phyloP scores from a whole-genome alignment of 92 coral and sea anemone species.

The Blastomussa wellsi region DNA sequence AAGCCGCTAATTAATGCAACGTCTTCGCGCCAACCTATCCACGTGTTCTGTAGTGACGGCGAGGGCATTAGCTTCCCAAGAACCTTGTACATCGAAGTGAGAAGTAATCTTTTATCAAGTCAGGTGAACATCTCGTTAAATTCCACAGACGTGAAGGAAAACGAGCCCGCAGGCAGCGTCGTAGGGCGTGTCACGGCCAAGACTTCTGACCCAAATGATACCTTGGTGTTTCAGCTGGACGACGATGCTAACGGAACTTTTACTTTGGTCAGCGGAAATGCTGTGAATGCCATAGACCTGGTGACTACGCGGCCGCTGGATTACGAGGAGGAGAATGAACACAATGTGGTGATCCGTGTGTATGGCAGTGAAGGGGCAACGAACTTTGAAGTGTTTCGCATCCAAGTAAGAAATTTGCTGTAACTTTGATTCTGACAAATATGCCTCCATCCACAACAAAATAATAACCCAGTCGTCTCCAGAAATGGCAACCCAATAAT shows the following conservation, averaged over 20 bases:
- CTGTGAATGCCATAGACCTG: slow-evolving; percentile 47
- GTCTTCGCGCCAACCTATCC: slow-evolving; percentile 55
- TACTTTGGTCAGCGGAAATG: slow-evolving; percentile 45
- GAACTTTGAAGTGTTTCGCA: slow-evolving; percentile 56
- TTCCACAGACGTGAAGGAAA: slow-evolving; percentile 54
- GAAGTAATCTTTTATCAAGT: slow-evolving; percentile 43
- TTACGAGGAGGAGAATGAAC: slow-evolving; percentile 52
- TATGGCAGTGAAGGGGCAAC: slow-evolving; percentile 67
- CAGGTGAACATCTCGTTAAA: slow-evolving; percentile 67
- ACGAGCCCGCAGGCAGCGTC: slow-evolving; percentile 59
- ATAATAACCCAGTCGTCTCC: background rate
- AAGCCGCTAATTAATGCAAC: slow-evolving; percentile 65
- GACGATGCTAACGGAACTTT: slow-evolving; percentile 71
- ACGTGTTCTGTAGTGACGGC: slow-evolving; percentile 54
- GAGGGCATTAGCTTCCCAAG: slow-evolving; percentile 36
- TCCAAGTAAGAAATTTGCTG: slow-evolving; percentile 48
- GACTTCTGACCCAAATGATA: slow-evolving; percentile 50
- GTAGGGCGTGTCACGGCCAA: slow-evolving; percentile 63
- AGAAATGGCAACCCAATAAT: background rate
- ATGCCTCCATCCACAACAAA: background rate
- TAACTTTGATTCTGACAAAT: background rate
- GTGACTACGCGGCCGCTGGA: slow-evolving; percentile 68
- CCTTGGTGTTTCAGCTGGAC: slow-evolving; percentile 54
- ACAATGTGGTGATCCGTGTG: slow-evolving; percentile 63
- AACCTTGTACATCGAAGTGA: slow-evolving; percentile 60